Base-by-base conservation (phyloP, 2,888 invertebrate species). In the Drepanosiphum platanoidis region DNA sequence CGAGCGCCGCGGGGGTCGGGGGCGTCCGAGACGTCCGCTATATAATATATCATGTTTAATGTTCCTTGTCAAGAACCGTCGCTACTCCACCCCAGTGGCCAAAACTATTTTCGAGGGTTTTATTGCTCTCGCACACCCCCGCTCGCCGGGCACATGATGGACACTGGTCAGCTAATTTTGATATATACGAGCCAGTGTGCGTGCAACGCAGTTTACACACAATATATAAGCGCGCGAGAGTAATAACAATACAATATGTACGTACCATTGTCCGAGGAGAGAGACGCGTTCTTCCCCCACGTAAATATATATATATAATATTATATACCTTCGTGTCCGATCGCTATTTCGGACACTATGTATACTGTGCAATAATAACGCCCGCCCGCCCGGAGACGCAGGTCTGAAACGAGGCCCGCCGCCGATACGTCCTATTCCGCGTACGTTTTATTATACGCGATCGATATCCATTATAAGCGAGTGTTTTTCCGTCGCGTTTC, bases 11-110 rank as follows among this genome's bases (percentile, higher is more conserved):
- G 27, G 27, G 13, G 27, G 11, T 13, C 1, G 15, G 74, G 74
- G 64, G 46, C 18, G n/a, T n/a, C n/a, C n/a, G 72, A 64, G 32
- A 32, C 9, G 18, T 34, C 30, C 52, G 52, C 75, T 52, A n/a
- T n/a, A n/a, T n/a, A 68, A 84, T 84, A 84, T 84, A 84, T 84
- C 83, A 84, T 84, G 83, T 84, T 84, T 84, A 84, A 84, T 84
- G 83, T 84, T 68, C 75, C 75, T 77, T 84, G 83, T 84, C 83
- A 68, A 66, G 74, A 75, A 84, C 83, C 75, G 34, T n/a, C 27
- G 27, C 66, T 64, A 30, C 79, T 52, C 52, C 30, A 61, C 71
- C 81, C 70, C 58, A 30, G 52, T 9, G 64, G 58, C 58, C 68
- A 9, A 61, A 70, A 81, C 81, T 81, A 72, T 72, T 71, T 72